Conservation (phyloP, 2,113 vertebrate genomes). For the Otis tarda region DNA sequence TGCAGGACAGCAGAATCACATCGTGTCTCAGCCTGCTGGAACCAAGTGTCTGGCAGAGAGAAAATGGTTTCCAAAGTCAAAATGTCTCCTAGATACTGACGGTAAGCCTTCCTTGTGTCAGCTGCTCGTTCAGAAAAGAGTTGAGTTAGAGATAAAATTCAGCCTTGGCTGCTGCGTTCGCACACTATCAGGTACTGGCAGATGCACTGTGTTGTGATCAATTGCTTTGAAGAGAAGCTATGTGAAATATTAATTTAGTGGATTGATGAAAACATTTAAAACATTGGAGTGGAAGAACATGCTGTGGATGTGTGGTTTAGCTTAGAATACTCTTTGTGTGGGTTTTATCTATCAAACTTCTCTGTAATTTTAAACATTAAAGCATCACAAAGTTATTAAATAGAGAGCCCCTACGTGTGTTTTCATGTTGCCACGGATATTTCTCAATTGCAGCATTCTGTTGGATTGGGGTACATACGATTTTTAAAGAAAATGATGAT, state of each 20-base stretch:
- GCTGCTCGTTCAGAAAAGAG: slow-evolving; percentile 13
- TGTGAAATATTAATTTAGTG: slow-evolving; percentile 5
- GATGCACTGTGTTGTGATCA: background rate
- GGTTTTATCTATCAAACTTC: background rate
- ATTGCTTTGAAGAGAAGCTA: background rate
- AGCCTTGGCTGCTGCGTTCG: background rate
- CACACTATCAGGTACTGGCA: background rate
- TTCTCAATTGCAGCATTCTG: background rate
- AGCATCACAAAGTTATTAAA: background rate
- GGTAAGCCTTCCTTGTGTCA: background rate
- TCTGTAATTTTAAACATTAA: background rate
- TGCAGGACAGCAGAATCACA: background rate
- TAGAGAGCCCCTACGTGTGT: background rate
- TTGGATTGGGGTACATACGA: background rate
- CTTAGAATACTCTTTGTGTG: background rate
- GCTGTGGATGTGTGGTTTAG: background rate
- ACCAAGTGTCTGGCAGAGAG: slow-evolving; percentile 20
- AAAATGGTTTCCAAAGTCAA: slow-evolving; percentile 70
- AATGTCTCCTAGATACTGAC: slow-evolving; percentile 58
- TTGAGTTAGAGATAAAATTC: slow-evolving; percentile 34
- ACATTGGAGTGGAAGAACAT: background rate
- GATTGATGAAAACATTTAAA: background rate
- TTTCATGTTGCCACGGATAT: background rate
- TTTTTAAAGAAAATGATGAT: background rate
- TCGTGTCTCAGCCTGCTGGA: background rate